Evolutionary conservation across 2,888 invertebrate species (phyloP).

Genomic region (Salpingus planirostris): DNA sequence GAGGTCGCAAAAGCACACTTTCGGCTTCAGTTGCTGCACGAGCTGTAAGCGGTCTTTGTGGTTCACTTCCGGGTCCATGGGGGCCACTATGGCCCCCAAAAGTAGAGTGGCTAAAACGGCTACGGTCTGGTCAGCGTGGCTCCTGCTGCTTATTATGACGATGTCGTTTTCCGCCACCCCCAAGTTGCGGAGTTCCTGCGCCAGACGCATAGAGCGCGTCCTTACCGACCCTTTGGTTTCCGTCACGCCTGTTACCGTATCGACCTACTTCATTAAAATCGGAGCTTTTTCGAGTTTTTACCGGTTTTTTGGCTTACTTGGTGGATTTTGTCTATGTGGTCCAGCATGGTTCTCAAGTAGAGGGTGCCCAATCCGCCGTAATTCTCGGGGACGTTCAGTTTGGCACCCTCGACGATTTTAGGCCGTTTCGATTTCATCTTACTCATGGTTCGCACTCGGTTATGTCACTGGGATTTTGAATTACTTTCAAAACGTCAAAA

Average conservation of each 20-base stretch:
- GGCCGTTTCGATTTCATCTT: too few relatives aligned
- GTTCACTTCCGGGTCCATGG: slow-evolving; percentile 26
- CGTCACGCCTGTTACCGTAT: slow-evolving; percentile 26
- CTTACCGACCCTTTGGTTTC: slow-evolving; percentile 32
- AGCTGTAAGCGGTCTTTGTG: slow-evolving; percentile 22
- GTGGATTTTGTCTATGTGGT: slow-evolving; percentile 26
- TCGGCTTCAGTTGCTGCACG: slow-evolving; percentile 28
- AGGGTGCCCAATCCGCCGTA: slow-evolving; percentile 27
- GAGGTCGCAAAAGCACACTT: slow-evolving; percentile 31
- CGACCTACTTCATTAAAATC: slow-evolving; percentile 23
- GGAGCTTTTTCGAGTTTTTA: slow-evolving; percentile 2
- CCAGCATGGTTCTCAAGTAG: slow-evolving; percentile 22
- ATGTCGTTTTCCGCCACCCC: slow-evolving; percentile 26
- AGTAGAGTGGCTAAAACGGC: slow-evolving; percentile 29
- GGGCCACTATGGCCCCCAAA: slow-evolving; percentile 31
- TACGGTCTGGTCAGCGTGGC: slow-evolving; percentile 31
- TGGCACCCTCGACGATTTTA: too few relatives aligned
- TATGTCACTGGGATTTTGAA: too few relatives aligned
- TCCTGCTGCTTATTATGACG: slow-evolving; percentile 28
- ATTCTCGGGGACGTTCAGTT: slow-evolving; percentile 1
- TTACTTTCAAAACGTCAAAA: too few relatives aligned
- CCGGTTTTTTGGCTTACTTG: slow-evolving; percentile 23
- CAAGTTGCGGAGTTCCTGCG: slow-evolving; percentile 23
- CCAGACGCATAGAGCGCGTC: slow-evolving; percentile 26
- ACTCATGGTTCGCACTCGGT: too few relatives aligned